Evolutionary conservation across 2,888 invertebrate genomes (phyloP).

Genomic region (Acleris sparsana): DNA sequence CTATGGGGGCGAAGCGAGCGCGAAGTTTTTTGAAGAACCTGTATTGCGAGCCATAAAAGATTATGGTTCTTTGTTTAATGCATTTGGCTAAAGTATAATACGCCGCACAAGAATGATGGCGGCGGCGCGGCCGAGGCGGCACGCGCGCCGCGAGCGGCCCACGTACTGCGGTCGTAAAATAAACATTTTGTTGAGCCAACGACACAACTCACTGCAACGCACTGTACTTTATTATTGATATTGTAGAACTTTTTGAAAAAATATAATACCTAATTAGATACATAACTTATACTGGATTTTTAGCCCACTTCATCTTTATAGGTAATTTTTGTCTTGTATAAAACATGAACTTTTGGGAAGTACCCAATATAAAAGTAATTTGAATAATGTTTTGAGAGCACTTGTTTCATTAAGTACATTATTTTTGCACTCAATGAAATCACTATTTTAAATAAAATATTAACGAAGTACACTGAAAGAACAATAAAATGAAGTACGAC

Average conservation of each 20-base stretch:
- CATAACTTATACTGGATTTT: constrained; percentile 32
- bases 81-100: constrained; percentile 3
- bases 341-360: constrained; percentile 37
- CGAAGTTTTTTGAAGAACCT: background rate
- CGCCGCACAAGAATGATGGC: background rate
- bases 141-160: background rate
- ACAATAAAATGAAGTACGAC: constrained; percentile 59
- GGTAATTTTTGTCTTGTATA: constrained; percentile 38
- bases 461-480: constrained; percentile 71
- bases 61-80: constrained; percentile 1
- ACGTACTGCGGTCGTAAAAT: too few species aligned
- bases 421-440: constrained; percentile 80
- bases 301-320: constrained; percentile 34
- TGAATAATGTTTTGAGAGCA: constrained; percentile 68
- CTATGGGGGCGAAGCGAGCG: background rate
- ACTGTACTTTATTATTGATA: constrained; percentile 24
- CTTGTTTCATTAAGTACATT: constrained; percentile 73
- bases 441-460: constrained; percentile 79
- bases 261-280: constrained; percentile 23
- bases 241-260: constrained; percentile 26
- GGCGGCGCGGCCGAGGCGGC: background rate
- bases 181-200: background rate
- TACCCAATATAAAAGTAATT: constrained; percentile 46
- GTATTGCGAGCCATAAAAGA: background rate
- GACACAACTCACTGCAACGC: constrained; percentile 16